Conservation (phyloP, 2,888 invertebrate genomes). For the Yponomeuta cagnagella region DNA sequence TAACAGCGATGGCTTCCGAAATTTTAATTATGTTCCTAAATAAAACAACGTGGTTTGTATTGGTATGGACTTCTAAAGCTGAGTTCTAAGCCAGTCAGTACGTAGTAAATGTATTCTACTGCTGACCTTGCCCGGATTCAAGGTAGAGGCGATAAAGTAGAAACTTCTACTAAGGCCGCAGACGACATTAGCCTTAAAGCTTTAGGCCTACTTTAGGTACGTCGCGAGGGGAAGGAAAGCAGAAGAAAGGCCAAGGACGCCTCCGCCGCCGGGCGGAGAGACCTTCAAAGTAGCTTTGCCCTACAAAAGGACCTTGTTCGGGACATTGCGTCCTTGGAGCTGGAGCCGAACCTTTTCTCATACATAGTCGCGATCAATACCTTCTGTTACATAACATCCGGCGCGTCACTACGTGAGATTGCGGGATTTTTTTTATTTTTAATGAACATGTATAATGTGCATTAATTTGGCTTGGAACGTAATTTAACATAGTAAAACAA, state of each 20-base stretch:
- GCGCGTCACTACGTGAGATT: not conserved
- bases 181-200: constrained; percentile 9
- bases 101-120: constrained; percentile 1
- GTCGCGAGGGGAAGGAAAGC: constrained; percentile 25
- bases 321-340: constrained; percentile 40
- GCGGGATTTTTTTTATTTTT: not conserved
- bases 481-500: not conserved
- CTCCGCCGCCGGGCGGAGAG: constrained; percentile 34
- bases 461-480: not conserved
- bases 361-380: constrained; percentile 4
- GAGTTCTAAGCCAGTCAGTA: not conserved
- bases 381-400: constrained; percentile 4
- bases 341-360: not conserved
- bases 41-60: not conserved
- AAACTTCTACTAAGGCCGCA: not conserved
- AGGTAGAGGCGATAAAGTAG: not conserved
- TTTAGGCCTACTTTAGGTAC: constrained; percentile 16
- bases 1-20: constrained; percentile 50
- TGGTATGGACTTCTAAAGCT: not conserved
- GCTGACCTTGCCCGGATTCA: constrained; percentile 4
- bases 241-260: constrained; percentile 49
- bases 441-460: not conserved
- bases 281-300: constrained; percentile 31
- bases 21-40: constrained; percentile 29
- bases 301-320: constrained; percentile 35